Percentiles rank a stretch among this genome's conserved stretches.
Conservation (phyloP, 2,888 invertebrate species). For the Yponomeuta cagnagella region DNA sequence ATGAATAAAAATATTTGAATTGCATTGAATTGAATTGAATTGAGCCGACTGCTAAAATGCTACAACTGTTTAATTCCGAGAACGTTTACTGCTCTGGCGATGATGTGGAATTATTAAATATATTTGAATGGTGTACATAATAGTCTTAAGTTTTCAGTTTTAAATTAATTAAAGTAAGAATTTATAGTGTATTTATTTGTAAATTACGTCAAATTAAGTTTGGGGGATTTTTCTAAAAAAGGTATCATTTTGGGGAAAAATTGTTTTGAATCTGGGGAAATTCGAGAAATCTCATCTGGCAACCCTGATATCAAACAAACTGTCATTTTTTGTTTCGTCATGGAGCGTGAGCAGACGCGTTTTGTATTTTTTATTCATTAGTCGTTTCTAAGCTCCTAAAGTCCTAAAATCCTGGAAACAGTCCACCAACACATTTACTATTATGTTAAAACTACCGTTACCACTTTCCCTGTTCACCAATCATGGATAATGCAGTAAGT, state of each 20-base stretch:
- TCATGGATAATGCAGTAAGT: constrained; percentile 66
- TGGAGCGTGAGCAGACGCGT: constrained; percentile 62
- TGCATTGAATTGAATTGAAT: background rate
- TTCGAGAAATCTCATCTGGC: too few species aligned
- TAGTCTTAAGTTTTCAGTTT: background rate
- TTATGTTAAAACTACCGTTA: constrained; percentile 64
- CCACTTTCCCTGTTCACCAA: constrained; percentile 58
- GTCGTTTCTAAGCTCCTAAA: constrained; percentile 60
- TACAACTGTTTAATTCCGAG: background rate
- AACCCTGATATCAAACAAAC: too few species aligned
- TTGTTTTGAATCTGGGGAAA: too few species aligned
- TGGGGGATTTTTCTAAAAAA: background rate
- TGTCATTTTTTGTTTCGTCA: constrained; percentile 34
- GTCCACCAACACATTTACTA: constrained; percentile 50
- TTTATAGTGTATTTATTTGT: background rate
- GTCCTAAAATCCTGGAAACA: constrained; percentile 53
- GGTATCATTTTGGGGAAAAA: background rate
- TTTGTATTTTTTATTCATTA: constrained; percentile 25
- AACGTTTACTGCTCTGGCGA: constrained; percentile 6
- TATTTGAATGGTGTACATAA: constrained; percentile 2
- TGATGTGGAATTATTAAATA: constrained; percentile 6
- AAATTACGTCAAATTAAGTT: background rate
- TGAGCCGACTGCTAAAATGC: background rate
- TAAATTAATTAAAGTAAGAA: background rate
- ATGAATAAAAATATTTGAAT: too few species aligned